Conservation (phyloP, 2,797 vertebrate genomes). For the Peromyscus melanophrys region DNA sequence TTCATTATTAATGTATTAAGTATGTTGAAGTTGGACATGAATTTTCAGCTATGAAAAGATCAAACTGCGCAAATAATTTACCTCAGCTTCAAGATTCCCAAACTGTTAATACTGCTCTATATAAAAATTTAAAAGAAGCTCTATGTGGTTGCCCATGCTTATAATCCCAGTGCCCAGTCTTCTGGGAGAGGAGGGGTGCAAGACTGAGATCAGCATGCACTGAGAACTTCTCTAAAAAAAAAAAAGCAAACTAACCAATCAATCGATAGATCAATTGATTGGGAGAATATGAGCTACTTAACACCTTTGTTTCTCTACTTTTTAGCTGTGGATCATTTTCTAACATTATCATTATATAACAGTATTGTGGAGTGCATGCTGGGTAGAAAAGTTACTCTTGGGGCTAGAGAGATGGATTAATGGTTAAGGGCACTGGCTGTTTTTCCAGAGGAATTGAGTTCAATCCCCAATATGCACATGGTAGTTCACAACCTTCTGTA, state of each 20-base stretch:
- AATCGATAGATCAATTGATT: not conserved
- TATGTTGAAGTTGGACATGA: not conserved
- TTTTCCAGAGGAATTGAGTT: not conserved
- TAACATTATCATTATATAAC: not conserved
- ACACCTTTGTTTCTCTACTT: not conserved
- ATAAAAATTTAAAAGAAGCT: not conserved
- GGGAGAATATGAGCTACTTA: not conserved
- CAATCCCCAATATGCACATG: not conserved
- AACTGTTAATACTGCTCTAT: not conserved
- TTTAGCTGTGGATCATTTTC: not conserved
- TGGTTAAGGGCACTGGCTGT: not conserved
- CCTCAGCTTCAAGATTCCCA: not conserved
- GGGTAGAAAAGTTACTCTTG: not conserved
- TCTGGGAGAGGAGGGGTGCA: too few relatives aligned
- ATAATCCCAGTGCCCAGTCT: not conserved
- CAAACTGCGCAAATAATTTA: not conserved
- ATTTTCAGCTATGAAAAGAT: not conserved
- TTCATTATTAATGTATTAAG: not conserved
- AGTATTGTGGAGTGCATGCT: not conserved
- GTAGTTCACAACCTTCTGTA: not conserved
- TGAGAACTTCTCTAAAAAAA: not conserved
- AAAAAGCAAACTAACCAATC: too few relatives aligned
- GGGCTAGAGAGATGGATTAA: not conserved
- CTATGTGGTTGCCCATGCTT: not conserved
- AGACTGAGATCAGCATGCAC: too few relatives aligned